Conservation (phyloP, 2,888 invertebrate species). For the Rhagonycha lutea region DNA sequence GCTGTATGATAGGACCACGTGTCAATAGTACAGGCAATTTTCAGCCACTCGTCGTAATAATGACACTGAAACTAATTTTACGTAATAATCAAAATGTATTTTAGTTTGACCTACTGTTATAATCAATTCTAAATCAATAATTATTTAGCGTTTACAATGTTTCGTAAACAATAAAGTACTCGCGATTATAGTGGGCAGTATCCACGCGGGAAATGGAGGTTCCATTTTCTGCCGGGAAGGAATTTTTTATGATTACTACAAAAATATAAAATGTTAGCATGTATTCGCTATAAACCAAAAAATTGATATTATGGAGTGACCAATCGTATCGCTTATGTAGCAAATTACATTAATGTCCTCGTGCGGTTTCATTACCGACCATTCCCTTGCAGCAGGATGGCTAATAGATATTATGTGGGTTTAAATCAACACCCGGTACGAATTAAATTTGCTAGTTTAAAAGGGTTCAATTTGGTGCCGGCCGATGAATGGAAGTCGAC, state of each 20-base stretch:
- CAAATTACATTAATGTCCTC: neutral
- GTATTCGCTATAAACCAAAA: neutral
- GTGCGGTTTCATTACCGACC: neutral
- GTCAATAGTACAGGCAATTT: too few relatives aligned
- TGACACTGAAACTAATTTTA: too few relatives aligned
- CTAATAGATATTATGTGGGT: neutral
- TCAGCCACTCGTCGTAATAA: too few relatives aligned
- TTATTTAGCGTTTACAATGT: neutral
- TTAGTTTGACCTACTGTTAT: too few relatives aligned
- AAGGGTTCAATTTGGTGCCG: neutral
- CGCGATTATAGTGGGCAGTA: neutral
- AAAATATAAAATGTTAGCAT: neutral
- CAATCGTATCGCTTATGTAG: neutral
- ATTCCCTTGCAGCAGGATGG: neutral
- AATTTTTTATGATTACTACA: too few relatives aligned
- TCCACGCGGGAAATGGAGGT: too few relatives aligned
- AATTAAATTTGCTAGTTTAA: neutral
- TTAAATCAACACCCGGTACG: neutral
- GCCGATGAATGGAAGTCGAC: neutral
- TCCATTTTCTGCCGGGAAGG: too few relatives aligned
- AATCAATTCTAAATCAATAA: neutral
- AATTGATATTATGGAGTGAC: neutral
- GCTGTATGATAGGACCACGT: too few relatives aligned
- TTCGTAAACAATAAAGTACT: neutral
- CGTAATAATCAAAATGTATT: too few relatives aligned